Conservation (phyloP, 2,113 vertebrate genomes). For the Daubentonia madagascariensis region DNA sequence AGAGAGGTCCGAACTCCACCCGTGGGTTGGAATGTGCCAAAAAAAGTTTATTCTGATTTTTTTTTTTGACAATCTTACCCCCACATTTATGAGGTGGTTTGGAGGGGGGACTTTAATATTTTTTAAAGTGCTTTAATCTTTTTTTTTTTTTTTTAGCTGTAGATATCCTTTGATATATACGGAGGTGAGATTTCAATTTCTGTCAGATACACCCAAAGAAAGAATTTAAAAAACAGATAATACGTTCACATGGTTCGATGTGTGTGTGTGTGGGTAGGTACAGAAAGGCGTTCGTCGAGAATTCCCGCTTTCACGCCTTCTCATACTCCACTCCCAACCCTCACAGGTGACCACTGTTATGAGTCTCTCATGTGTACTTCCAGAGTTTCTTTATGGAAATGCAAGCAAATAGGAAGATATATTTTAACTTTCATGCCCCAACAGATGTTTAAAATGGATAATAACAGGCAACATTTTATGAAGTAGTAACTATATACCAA, state of each 20-base stretch:
- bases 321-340: neutral
- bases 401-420: neutral
- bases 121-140: neutral
- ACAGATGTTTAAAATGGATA: neutral
- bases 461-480: neutral
- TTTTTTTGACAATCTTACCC: neutral
- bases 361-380: neutral
- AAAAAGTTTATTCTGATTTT: neutral
- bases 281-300: neutral
- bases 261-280: neutral
- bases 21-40: neutral
- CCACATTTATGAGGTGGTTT: neutral
- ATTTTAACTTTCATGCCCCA: neutral
- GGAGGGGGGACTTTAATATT: neutral
- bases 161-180: neutral
- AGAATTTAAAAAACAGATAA: neutral
- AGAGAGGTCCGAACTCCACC: no score
- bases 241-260: neutral
- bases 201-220: neutral
- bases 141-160: neutral
- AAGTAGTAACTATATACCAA: neutral
- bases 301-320: neutral
- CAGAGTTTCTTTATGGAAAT: neutral
- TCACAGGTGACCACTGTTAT: neutral
- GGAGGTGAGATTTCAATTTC: neutral